Evolutionary conservation across 2,888 invertebrate species (phyloP), one percentile per base, ranked within the genome.

Genomic region (Lysandra bellargus): DNA sequence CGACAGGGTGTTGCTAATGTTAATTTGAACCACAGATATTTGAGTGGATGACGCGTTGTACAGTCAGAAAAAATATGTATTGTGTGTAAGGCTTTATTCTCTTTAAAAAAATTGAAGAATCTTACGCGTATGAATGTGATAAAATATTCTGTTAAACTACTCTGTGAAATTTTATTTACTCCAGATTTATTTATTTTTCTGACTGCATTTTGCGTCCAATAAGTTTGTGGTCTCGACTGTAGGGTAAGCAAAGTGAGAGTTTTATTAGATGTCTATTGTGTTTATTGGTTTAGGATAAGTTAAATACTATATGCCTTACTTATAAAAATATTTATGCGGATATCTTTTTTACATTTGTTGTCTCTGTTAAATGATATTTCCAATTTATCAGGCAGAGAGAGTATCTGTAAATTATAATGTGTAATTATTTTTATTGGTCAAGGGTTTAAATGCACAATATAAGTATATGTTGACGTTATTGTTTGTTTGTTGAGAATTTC

Each of bases 1-100:
- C 77, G 49, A 57, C 44, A 37, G 76, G 53, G 53, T 76, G 76
- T 76, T 76, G 76, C 53, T 76, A 76, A 76, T 17, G 53, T 76
- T 76, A 49, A 49, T 44, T 75, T 44, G 12, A 1, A 75, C 40
- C 23, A 69, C 33, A 14, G 33, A 64, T 64, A 64, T 33, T 37
- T 69, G 33, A 69, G 6, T 69, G 33, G 37, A 37, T 33, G 7
- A 69, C 4, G 69, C 69, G 37, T 6, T 4, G 14, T 64, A 30
- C 30, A 9, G 69, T 69, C 33, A 69, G 69, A 23, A 69, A 69
- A 33, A 64, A 64, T 7, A 40, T 40, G 5, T 5, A 40, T 40
- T 40, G 40, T 40, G 40, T 40, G 7, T 44, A 44, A 44, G 44
- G 7, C 44, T 44, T 44, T 44, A 44, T 7, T 53, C 53, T 53